Conservation (phyloP, 1,140 invertebrate genomes). For the Mizuhopecten yessoensis region DNA sequence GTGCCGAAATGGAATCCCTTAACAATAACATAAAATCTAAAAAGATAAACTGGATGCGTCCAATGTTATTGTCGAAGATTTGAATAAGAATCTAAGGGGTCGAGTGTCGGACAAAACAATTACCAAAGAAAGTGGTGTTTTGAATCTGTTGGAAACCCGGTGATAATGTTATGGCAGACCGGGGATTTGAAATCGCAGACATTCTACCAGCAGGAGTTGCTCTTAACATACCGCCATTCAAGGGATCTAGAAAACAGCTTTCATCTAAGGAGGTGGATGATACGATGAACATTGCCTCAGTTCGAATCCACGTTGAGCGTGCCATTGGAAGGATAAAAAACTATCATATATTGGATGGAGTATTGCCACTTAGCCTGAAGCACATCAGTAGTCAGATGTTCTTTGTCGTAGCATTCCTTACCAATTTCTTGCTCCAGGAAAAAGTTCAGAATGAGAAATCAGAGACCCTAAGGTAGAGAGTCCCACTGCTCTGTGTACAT, state of each 20-base stretch:
- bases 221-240: slow-evolving; percentile 65
- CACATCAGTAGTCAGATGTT: slow-evolving; percentile 53
- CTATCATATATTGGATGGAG: slow-evolving; percentile 54
- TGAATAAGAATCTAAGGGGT: slow-evolving; percentile 60
- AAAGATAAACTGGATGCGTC: too few relatives aligned
- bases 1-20: too few relatives aligned
- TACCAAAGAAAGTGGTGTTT: slow-evolving; percentile 68
- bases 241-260: slow-evolving; percentile 9
- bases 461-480: too few relatives aligned
- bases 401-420: slow-evolving; percentile 42
- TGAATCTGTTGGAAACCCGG: slow-evolving; percentile 61
- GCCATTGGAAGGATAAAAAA: slow-evolving; percentile 56
- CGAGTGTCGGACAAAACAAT: slow-evolving; percentile 73
- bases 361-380: slow-evolving; percentile 51
- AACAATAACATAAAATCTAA: too few relatives aligned
- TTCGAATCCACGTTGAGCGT: slow-evolving; percentile 51
- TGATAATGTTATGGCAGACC: slow-evolving; percentile 66
- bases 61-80: too few relatives aligned
- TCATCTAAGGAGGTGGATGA: background rate
- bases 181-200: slow-evolving; percentile 63
- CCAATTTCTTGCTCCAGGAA: slow-evolving; percentile 45
- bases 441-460: background rate
- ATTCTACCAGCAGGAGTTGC: slow-evolving; percentile 53
- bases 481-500: too few relatives aligned
- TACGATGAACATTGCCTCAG: slow-evolving; percentile 43